Evolutionary conservation across 2,888 invertebrate genomes (phyloP).

Genomic region (Spodoptera littoralis): DNA sequence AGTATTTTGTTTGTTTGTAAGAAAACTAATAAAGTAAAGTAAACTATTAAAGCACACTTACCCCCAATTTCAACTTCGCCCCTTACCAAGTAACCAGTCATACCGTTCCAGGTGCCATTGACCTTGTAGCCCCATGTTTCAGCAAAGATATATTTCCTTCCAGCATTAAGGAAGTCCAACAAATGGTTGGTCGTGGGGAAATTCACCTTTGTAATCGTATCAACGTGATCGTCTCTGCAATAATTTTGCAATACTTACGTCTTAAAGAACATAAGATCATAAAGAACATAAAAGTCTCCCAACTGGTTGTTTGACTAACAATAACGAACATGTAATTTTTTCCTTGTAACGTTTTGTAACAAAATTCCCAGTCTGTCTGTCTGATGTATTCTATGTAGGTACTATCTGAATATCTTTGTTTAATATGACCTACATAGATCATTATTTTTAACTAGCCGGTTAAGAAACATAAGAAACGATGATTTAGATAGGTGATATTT

Average conservation of each 20-base stretch:
- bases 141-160: slow-evolving; percentile 84
- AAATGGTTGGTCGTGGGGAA: slow-evolving; percentile 89
- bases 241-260: slow-evolving; percentile 25
- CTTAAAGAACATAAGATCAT: neutral
- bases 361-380: slow-evolving; percentile 6
- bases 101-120: slow-evolving; percentile 90
- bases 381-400: no score
- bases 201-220: slow-evolving; percentile 91
- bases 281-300: neutral
- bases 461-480: neutral
- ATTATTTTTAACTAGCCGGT: neutral
- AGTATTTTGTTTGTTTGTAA: neutral
- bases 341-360: slow-evolving; percentile 13
- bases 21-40: neutral
- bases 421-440: neutral
- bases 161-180: slow-evolving; percentile 88
- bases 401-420: no score
- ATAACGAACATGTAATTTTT: slow-evolving; percentile 20
- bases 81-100: slow-evolving; percentile 90
- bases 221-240: slow-evolving; percentile 84
- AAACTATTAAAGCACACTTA: slow-evolving; percentile 51
- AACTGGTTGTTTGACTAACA: slow-evolving; percentile 10
- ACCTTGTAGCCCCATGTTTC: slow-evolving; percentile 90
- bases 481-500: slow-evolving; percentile 2
- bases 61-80: slow-evolving; percentile 90